Conservation (phyloP, 2,888 invertebrate genomes). For the Xylocampa areola region DNA sequence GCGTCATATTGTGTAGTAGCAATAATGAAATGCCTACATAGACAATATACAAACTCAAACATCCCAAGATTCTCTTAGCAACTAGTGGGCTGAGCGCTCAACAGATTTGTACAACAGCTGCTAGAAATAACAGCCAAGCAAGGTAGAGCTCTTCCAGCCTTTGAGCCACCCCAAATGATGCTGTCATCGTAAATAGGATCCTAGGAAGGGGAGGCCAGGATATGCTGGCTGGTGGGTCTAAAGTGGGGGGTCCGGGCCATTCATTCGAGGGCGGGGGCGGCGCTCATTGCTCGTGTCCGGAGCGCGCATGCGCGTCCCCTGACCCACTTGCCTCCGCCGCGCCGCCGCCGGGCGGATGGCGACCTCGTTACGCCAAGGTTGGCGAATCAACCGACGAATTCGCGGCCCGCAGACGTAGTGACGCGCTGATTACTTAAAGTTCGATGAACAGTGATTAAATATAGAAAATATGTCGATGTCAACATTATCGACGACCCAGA, state of each 20-base stretch:
- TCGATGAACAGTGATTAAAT: constrained; percentile 69
- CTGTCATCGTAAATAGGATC: constrained; percentile 63
- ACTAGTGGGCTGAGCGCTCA: constrained; percentile 83
- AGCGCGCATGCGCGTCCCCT: constrained; percentile 85
- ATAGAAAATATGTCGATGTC: constrained; percentile 62
- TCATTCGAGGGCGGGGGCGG: constrained; percentile 85
- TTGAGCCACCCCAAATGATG: constrained; percentile 60
- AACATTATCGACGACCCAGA: constrained; percentile 41
- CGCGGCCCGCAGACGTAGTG: constrained; percentile 80
- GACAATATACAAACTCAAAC: constrained; percentile 69
- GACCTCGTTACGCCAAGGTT: constrained; percentile 85
- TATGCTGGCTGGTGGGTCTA: constrained; percentile 64
- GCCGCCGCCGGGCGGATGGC: constrained; percentile 73
- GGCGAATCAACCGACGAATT: constrained; percentile 83
- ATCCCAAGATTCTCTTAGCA: constrained; percentile 81
- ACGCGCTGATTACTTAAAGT: constrained; percentile 73
- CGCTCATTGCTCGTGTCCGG: constrained; percentile 86
- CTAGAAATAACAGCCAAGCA: constrained; percentile 67
- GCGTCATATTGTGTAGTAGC: constrained; percentile 52
- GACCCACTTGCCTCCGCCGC: constrained; percentile 82
- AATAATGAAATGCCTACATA: constrained; percentile 63
- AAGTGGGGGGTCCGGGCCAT: constrained; percentile 80
- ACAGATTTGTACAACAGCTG: constrained; percentile 85
- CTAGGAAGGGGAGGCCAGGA: constrained; percentile 77
- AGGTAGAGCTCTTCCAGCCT: constrained; percentile 68